Evolutionary conservation across 2,888 invertebrate species (phyloP).

Genomic region (Biston betularia): DNA sequence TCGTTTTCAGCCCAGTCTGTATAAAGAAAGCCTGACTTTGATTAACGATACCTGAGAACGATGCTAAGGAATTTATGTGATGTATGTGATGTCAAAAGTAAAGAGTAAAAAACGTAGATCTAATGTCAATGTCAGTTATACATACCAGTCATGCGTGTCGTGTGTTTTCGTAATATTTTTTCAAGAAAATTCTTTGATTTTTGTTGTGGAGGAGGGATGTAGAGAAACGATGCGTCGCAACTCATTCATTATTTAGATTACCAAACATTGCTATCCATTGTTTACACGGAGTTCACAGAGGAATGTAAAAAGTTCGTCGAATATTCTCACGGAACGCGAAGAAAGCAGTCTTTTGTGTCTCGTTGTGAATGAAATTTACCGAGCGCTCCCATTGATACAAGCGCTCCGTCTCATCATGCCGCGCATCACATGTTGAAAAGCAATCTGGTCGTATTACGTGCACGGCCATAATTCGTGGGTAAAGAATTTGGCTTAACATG

Average conservation of each 20-base stretch:
- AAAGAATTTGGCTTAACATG: constrained; percentile 61
- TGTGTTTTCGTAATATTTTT: constrained; percentile 24
- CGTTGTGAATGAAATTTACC: constrained; percentile 50
- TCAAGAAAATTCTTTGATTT: constrained; percentile 12
- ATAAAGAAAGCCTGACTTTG: too few species aligned
- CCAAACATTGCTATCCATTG: constrained; percentile 72
- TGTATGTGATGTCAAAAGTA: too few species aligned
- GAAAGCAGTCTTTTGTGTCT: constrained; percentile 70
- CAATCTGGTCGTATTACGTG: constrained; percentile 53
- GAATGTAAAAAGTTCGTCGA: constrained; percentile 68
- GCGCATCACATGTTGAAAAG: constrained; percentile 53
- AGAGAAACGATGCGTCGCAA: constrained; percentile 57
- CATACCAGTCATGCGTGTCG: constrained; percentile 34
- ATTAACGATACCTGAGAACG: too few species aligned
- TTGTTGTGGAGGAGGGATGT: constrained; percentile 60
- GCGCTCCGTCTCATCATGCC: constrained; percentile 51
- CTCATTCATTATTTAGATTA: constrained; percentile 73
- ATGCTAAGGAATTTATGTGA: too few species aligned
- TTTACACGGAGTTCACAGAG: constrained; percentile 69
- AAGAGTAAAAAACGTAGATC: neutral
- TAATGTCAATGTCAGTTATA: constrained; percentile 29
- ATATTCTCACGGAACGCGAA: constrained; percentile 74
- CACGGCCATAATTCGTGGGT: constrained; percentile 46
- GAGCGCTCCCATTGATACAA: constrained; percentile 19
- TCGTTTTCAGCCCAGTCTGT: too few species aligned